phyloP scores from a whole-genome alignment of 2,797 vertebrate species.

The Malacoctenus gilli region DNA sequence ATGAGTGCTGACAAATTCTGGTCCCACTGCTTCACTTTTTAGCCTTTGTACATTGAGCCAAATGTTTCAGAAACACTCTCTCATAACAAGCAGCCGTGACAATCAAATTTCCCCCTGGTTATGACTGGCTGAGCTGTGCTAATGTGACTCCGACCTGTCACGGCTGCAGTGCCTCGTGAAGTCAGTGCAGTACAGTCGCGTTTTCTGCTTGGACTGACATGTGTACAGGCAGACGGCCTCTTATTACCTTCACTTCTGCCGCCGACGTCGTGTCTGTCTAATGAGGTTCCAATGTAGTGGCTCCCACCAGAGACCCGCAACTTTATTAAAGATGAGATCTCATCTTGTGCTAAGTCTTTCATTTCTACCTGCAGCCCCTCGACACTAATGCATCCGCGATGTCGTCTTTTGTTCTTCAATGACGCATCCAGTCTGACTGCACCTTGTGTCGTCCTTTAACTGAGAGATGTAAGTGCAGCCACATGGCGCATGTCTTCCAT shows the following conservation, averaged over 20 bases:
- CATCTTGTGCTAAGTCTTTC: conserved; percentile 23
- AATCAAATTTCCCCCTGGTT: too few species aligned
- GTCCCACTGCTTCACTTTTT: too few species aligned
- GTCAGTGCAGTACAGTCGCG: not conserved
- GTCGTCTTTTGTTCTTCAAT: conserved; percentile 11
- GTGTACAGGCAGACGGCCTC: conserved; percentile 11
- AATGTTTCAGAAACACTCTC: too few species aligned
- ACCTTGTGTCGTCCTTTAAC: conserved; percentile 19
- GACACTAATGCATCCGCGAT: conserved; percentile 17
- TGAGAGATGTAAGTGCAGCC: conserved; percentile 31
- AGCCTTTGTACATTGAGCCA: too few species aligned
- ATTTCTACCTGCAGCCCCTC: conserved; percentile 39
- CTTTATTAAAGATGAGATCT: conserved; percentile 28
- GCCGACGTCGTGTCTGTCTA: conserved; percentile 25
- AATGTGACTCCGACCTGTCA: conserved; percentile 1
- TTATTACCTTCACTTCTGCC: conserved; percentile 28
- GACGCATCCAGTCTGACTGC: conserved; percentile 15
- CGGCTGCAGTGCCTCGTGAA: conserved; percentile 5
- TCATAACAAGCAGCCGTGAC: too few species aligned
- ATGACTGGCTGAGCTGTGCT: too few species aligned
- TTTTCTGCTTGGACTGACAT: conserved; percentile 43
- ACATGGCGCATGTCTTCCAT: conserved; percentile 20
- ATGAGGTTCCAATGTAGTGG: conserved; percentile 49
- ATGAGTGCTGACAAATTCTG: too few species aligned
- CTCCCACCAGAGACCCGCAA: conserved; percentile 29